Evolutionary conservation across 2,888 invertebrate species (phyloP).

Genomic region (Nemotelus nigrinus): DNA sequence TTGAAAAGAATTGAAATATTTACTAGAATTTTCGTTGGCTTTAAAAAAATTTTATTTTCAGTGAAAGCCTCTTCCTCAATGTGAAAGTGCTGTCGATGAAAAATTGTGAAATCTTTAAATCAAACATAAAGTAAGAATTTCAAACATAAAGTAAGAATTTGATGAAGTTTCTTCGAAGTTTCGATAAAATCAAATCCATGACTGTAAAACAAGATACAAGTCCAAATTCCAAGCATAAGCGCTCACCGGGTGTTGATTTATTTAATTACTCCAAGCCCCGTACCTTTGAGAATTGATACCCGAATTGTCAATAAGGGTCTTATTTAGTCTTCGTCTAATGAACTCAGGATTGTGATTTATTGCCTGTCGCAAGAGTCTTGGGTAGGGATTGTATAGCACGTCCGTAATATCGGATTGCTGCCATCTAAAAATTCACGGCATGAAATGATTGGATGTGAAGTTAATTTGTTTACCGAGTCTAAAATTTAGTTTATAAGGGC

Average conservation of each 20-base stretch:
- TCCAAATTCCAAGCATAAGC: background rate
- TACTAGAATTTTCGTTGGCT: too few species aligned
- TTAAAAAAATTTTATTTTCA: too few species aligned
- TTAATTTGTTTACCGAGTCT: conserved; percentile 36
- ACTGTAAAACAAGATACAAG: conserved; percentile 13
- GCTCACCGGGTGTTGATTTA: conserved; percentile 42
- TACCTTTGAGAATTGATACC: conserved; percentile 34
- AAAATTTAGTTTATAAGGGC: conserved; percentile 19
- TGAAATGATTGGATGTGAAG: conserved; percentile 39
- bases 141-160: too few species aligned
- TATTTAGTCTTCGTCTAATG: conserved; percentile 35
- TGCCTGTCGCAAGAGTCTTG: conserved; percentile 22
- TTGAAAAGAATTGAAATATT: too few species aligned
- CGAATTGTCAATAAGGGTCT: conserved; percentile 37
- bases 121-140: too few species aligned
- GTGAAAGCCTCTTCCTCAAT: too few species aligned
- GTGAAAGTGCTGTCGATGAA: too few species aligned
- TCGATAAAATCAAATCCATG: background rate
- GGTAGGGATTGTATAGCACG: background rate
- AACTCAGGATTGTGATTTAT: conserved; percentile 43
- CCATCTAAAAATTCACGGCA: conserved; percentile 13
- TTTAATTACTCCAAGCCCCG: conserved; percentile 44
- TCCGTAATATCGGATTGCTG: background rate
- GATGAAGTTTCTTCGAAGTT: too few species aligned
- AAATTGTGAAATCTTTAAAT: too few species aligned